Conservation (phyloP, 2,797 vertebrate genomes). For the Petrocephalus sullivani region DNA sequence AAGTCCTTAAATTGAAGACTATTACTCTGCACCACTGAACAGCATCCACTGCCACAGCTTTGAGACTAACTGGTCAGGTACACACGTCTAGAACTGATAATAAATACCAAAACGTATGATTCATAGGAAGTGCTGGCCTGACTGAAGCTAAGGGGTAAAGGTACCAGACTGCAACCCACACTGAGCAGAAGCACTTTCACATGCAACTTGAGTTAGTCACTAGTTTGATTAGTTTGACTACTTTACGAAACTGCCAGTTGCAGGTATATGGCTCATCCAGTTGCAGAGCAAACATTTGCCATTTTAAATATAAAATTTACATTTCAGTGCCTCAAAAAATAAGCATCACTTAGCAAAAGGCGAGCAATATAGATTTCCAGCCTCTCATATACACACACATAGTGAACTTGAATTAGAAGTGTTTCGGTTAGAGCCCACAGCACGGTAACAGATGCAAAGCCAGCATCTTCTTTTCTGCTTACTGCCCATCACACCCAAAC, state of each 20-base stretch:
- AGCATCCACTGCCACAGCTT: neutral
- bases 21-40: neutral
- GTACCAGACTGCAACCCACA: neutral
- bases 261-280: neutral
- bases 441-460: neutral
- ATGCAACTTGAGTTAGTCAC: neutral
- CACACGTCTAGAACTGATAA: neutral
- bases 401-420: neutral
- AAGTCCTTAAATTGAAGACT: neutral
- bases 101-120: neutral
- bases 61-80: neutral
- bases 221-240: neutral
- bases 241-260: neutral
- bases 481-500: neutral
- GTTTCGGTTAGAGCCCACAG: neutral
- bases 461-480: neutral
- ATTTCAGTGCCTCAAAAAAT: conserved; percentile 14
- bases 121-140: neutral
- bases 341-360: conserved; percentile 1
- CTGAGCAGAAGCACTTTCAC: neutral
- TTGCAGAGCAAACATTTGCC: neutral
- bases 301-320: conserved; percentile 3
- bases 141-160: neutral
- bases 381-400: neutral
- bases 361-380: neutral